Percentiles rank a stretch among this genome's conserved stretches.
phyloP scores from a whole-genome alignment of 2,113 vertebrate species.

The Lepidothrix coronata region DNA sequence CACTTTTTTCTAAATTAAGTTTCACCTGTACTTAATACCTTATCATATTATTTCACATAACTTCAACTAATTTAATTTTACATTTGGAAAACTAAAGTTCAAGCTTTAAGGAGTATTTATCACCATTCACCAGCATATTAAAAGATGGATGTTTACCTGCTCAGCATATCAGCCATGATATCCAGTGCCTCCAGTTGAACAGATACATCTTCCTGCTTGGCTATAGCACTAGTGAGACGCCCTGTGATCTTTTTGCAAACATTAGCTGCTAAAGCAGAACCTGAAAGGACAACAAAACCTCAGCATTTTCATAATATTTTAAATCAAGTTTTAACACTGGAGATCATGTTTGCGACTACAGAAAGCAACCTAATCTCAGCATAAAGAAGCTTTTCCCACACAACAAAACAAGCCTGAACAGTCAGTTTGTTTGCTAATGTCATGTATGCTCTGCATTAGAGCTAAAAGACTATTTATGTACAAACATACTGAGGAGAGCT shows the following conservation, averaged over 20 bases:
- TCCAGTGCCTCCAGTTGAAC: constrained; percentile 97
- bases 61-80: not conserved
- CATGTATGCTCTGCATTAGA: not conserved
- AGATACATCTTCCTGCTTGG: constrained; percentile 98
- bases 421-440: not conserved
- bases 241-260: constrained; percentile 99
- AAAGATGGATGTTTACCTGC: constrained; percentile 79
- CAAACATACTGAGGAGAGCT: not conserved
- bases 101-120: not conserved
- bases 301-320: not conserved
- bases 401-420: not conserved
- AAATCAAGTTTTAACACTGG: not conserved
- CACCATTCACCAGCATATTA: not conserved
- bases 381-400: not conserved
- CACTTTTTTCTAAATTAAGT: not conserved
- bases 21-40: not conserved
- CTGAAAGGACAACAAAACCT: constrained; percentile 65
- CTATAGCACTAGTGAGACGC: constrained; percentile 96
- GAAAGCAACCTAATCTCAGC: not conserved
- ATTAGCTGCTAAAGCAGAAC: constrained; percentile 95
- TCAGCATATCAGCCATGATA: constrained; percentile 99
- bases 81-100: not conserved
- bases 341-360: not conserved
- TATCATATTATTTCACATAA: not conserved
- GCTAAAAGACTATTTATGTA: not conserved